phyloP scores from a whole-genome alignment of 2,797 vertebrate genomes.

The Coccyzus lansbergi region DNA sequence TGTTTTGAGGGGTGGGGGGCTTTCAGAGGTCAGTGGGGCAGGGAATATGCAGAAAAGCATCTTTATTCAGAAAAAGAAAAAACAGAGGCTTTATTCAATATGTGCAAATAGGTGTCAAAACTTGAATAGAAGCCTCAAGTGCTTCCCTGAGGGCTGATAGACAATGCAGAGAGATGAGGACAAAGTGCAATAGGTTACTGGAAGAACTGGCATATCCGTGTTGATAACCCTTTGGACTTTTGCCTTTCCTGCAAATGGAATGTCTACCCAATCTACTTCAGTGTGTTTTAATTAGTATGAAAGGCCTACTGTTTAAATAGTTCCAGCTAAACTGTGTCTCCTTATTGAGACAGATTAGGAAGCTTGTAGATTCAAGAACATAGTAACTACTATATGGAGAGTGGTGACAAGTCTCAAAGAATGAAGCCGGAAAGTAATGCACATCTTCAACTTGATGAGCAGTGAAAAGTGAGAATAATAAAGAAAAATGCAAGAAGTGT shows the following conservation, averaged over 20 bases:
- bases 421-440: not conserved
- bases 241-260: not conserved
- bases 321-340: not conserved
- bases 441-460: not conserved
- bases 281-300: not conserved
- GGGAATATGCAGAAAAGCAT: not conserved
- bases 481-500: not conserved
- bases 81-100: not conserved
- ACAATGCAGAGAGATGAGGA: accelerated
- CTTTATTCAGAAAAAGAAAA: not conserved
- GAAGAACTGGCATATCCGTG: not conserved
- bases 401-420: not conserved
- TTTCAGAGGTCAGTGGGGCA: accelerated
- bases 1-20: not conserved
- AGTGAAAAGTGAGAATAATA: not conserved
- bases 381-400: not conserved
- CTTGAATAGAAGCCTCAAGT: not conserved
- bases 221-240: not conserved
- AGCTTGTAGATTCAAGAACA: not conserved
- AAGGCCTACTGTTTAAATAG: not conserved
- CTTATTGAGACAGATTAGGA: not conserved
- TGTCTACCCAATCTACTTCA: not conserved
- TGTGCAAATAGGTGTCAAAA: not conserved
- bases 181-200: not conserved
- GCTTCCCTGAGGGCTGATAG: not conserved